Percentiles rank a stretch among this genome's conserved stretches.
These are phyloP conservation scores for Resseliella maxima DNA, from an alignment of 2,888 invertebrate species.

Conservation along the genomic window DNA sequence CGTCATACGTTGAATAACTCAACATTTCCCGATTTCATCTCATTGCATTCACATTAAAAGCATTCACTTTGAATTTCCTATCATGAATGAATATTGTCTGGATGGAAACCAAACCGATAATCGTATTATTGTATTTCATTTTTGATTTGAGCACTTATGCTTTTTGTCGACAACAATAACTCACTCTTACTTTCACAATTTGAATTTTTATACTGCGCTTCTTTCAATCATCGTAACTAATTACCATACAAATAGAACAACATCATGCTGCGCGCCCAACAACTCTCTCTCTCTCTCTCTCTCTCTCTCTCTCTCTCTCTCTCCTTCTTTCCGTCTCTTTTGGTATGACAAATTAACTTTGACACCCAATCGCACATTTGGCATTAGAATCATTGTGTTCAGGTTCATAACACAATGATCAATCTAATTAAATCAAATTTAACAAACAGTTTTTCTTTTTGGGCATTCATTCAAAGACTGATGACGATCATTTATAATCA, in stretches of 20 bases:
- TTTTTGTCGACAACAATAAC: neutral
- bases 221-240: neutral
- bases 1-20: conserved; percentile 19
- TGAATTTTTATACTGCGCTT: neutral
- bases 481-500: no score
- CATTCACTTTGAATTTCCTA: conserved; percentile 2
- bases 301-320: no score
- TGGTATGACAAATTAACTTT: no score
- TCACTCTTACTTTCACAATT: conserved; percentile 50
- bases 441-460: no score
- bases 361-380: no score
- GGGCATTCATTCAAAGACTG: no score
- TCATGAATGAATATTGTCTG: neutral
- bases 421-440: no score
- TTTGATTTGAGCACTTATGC: conserved; percentile 12
- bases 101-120: neutral
- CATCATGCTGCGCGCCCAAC: neutral
- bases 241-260: neutral
- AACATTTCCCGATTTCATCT: neutral
- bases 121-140: neutral
- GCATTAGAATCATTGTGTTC: no score
- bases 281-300: neutral
- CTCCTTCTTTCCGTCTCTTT: no score
- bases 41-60: neutral
- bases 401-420: no score